Evolutionary conservation across 1,140 invertebrate genomes (phyloP), one percentile per base, ranked within the genome.

Genomic region (Phymastichus coffea): DNA sequence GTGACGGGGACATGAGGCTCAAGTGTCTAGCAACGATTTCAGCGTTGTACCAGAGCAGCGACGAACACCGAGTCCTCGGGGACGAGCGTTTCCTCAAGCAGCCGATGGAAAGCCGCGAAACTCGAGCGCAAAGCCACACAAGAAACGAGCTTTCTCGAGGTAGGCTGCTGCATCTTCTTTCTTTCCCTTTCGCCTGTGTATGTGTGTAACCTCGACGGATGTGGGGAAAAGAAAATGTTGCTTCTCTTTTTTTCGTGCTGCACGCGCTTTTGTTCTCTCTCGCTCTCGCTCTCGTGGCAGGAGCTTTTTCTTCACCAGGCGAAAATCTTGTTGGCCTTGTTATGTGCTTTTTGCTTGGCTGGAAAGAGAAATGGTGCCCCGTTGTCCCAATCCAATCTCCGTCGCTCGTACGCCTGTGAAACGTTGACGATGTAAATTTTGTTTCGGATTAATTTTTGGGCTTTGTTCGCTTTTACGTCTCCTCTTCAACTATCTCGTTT

Each of bases 11-110:
- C 69, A 85, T 94, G 77, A 92, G 92, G 74, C 82, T 94, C 40
- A 93, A 94, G 82, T 94, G 92, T 80, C 83, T 92, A 68, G 92
- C 92, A 6, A 93, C 89, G 26, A 92, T 94, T 71, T 89, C 88
- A 2, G 88, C 88, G 2, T 83, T 93, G 1, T 93, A 93, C 75
- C 89, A 86, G 83, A 83, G 87, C 59, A 91, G 87, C 70, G 91
- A 92, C 66, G 91, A 93, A 72, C 89, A 91, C 68, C 91, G 88
- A 68, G 88, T 92, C 4, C 86, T 90, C 64, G 88, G 88, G 3
- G 82, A 83, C 14, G 84, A 84, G 64, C 78, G 83, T 46, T 84
- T 85, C 25, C 81, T 84, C 43, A 82, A 85, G 53, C 84, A 85
- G 0, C 82, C 86, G 12, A 71, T 87, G 60, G 87, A 89, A 62